phyloP scores from a whole-genome alignment of 2,888 invertebrate genomes.

The Melieria crassipennis region DNA sequence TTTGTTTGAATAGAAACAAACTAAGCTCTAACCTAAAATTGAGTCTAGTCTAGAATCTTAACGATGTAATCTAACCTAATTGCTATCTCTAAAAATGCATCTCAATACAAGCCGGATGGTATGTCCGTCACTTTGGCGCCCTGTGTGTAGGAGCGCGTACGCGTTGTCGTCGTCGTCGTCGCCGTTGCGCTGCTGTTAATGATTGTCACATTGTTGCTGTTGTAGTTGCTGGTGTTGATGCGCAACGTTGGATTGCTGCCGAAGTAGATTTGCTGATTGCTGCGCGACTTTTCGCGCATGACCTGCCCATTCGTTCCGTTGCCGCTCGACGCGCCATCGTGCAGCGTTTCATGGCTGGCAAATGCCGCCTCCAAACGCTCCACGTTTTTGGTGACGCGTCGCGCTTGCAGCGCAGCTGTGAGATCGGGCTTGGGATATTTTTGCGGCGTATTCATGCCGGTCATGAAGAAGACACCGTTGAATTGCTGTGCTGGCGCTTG shows the following conservation, averaged over 20 bases:
- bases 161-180: slow-evolving; percentile 52
- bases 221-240: slow-evolving; percentile 47
- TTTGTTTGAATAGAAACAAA: neutral
- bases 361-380: slow-evolving; percentile 75
- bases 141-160: slow-evolving; percentile 65
- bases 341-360: slow-evolving; percentile 67
- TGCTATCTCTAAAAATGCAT: neutral
- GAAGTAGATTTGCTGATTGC: slow-evolving; percentile 64
- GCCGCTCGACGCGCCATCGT: slow-evolving; percentile 64
- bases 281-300: slow-evolving; percentile 66
- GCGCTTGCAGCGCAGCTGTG: slow-evolving; percentile 70
- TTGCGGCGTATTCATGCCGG: slow-evolving; percentile 67
- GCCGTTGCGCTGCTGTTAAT: slow-evolving; percentile 29
- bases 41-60: too few relatives aligned
- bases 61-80: neutral
- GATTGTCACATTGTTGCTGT: slow-evolving; percentile 31
- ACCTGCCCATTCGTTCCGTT: slow-evolving; percentile 77
- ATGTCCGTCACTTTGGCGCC: slow-evolving; percentile 76
- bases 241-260: slow-evolving; percentile 61
- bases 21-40: neutral
- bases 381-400: slow-evolving; percentile 77
- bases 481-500: slow-evolving; percentile 66
- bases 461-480: slow-evolving; percentile 71
- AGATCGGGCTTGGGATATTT: slow-evolving; percentile 66
- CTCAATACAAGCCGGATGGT: slow-evolving; percentile 77